A percentile compares a stretch with the other conserved stretches of the same genome.
phyloP scores from a whole-genome alignment of 2,113 vertebrate species.

The Pavo muticus region DNA sequence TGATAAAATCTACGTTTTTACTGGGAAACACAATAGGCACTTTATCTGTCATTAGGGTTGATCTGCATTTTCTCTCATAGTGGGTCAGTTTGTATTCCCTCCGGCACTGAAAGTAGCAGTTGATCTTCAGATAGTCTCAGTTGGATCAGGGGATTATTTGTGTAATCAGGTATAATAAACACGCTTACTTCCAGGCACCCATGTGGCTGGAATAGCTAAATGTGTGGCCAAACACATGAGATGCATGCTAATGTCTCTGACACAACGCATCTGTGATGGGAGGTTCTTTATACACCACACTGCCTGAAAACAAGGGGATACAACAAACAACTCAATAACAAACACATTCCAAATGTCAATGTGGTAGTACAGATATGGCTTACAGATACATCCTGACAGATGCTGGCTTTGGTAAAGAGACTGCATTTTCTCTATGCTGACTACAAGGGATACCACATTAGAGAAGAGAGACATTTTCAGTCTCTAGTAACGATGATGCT shows the following conservation, averaged over 20 bases:
- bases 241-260: neutral
- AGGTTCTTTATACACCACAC: neutral
- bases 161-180: neutral
- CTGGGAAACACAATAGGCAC: neutral
- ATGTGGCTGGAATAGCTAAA: neutral
- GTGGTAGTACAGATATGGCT: accelerated
- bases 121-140: neutral
- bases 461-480: slow-evolving; percentile 35
- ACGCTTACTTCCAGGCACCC: neutral
- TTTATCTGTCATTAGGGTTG: neutral
- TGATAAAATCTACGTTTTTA: neutral
- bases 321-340: neutral
- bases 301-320: neutral
- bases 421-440: neutral
- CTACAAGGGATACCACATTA: neutral
- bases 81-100: neutral
- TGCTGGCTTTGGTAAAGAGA: neutral
- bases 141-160: neutral
- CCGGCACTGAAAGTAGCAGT: neutral
- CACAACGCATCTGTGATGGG: neutral
- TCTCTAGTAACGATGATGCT: neutral
- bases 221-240: neutral
- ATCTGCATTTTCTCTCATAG: neutral
- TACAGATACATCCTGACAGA: accelerated
- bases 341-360: neutral